Evolutionary conservation across 2,888 invertebrate genomes (phyloP).

Genomic region (Tetropium fuscum): DNA sequence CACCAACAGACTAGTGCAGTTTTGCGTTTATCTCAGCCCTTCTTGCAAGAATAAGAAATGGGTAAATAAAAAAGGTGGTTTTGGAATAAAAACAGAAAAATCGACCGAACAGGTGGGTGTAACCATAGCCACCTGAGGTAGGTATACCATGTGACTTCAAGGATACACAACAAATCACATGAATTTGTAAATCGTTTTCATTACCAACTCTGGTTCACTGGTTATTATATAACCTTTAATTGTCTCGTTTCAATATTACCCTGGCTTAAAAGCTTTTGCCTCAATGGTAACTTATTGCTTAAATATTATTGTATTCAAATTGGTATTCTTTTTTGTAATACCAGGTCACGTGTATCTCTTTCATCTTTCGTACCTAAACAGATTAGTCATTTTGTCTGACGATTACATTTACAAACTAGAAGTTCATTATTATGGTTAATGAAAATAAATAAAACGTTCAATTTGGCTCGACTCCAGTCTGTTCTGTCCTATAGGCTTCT

Average conservation of each 20-base stretch:
- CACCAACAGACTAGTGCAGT: too few species aligned
- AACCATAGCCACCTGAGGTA: slow-evolving; percentile 48
- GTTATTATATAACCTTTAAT: slow-evolving; percentile 35
- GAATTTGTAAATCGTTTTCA: too few species aligned
- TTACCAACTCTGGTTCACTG: slow-evolving; percentile 19
- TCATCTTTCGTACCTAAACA: slow-evolving; percentile 34
- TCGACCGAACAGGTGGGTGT: slow-evolving; percentile 56
- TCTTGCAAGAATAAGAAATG: too few species aligned
- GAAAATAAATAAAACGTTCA: slow-evolving; percentile 36
- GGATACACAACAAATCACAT: slow-evolving; percentile 54
- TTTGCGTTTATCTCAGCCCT: too few species aligned
- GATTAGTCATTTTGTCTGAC: slow-evolving; percentile 37
- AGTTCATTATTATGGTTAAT: slow-evolving; percentile 28
- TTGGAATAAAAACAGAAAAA: slow-evolving; percentile 1
- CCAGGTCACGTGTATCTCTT: background rate
- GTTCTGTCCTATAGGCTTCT: slow-evolving; percentile 18
- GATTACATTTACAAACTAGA: slow-evolving; percentile 9
- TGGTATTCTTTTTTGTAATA: background rate
- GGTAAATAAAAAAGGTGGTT: too few species aligned
- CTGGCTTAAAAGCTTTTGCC: slow-evolving; percentile 8
- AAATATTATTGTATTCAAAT: slow-evolving; percentile 1
- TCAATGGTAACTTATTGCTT: background rate
- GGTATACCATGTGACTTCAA: slow-evolving; percentile 62
- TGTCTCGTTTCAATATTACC: slow-evolving; percentile 10
- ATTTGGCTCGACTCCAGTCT: slow-evolving; percentile 22